Evolutionary conservation across 2,797 vertebrate genomes (phyloP).

Genomic region (Furcifer pardalis): DNA sequence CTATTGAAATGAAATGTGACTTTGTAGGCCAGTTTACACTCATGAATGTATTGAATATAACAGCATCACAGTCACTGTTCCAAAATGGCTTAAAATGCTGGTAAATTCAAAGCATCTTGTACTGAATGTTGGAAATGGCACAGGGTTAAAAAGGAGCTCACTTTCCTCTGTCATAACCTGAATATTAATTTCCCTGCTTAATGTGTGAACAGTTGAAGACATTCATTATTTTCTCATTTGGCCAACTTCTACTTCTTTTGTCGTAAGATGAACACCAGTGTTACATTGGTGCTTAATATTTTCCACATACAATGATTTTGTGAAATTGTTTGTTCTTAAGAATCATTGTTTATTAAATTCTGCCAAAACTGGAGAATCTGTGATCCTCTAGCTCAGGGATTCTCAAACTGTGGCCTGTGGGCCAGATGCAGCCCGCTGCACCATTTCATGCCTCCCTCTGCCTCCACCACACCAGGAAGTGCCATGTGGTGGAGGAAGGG

Average conservation of each 20-base stretch:
- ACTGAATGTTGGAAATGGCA: not conserved
- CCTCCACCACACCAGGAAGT: no score
- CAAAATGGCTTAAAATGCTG: not conserved
- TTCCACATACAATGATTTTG: not conserved
- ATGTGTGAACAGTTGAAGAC: not conserved
- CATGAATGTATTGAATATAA: conserved; percentile 18
- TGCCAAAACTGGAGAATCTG: not conserved
- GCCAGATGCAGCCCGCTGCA: no score
- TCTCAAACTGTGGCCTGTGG: no score
- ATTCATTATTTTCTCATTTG: not conserved
- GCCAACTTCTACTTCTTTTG: not conserved
- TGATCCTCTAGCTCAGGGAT: no score
- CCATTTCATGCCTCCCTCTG: no score
- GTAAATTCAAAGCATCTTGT: not conserved
- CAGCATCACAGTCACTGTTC: not conserved
- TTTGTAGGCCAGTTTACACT: conserved; percentile 4
- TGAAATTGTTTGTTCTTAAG: not conserved
- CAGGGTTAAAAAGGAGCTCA: not conserved
- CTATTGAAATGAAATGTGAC: conserved; percentile 26
- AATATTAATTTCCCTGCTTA: not conserved
- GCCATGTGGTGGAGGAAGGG: no score
- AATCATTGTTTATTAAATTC: not conserved
- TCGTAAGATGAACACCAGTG: not conserved
- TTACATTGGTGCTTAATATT: not conserved
- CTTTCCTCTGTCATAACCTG: not conserved